Evolutionary conservation across 2,888 invertebrate genomes (phyloP), one percentile per base, ranked within the genome.

Genomic region (Eupithecia subfuscata): DNA sequence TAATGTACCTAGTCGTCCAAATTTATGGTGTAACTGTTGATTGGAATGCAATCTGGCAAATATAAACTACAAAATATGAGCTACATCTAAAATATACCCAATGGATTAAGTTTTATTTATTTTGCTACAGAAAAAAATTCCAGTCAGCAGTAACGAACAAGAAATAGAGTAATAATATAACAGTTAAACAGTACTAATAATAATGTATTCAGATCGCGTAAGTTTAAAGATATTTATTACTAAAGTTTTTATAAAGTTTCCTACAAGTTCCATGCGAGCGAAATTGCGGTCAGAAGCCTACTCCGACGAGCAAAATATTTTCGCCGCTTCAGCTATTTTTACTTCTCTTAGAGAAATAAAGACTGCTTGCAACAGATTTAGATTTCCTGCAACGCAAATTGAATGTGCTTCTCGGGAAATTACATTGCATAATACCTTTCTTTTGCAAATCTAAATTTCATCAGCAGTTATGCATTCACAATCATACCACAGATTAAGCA

Each of bases 321-420:
- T 60, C 60, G 22, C 25, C 60, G 25, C n/a, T 60, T 60, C 25
- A 25, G n/a, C 60, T 25, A 60, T 25, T 14, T 60, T 60, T 60
- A 12, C 6, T 25, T 60, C 60, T 60, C 60, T 60, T 25, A 14
- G 25, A 60, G 2, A 14, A 60, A 60, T 37, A 67, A 67, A 64
- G 18, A 18, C 34, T 67, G 18, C 37, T 52, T 69, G 45, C 69
- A 68, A 40, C 68, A 68, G 18, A 37, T 68, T 68, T 22, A 68
- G n/a, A 43, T 68, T 43, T 68, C 40, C 40, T 68, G 43, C 43
- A 68, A 68, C 40, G 25, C 43, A 68, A 68, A 68, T 68, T 68
- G 68, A 68, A 68, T 40, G 8, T 22, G 68, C 68, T 43, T 25
- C 68, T 40, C 22, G 40, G 22, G 25, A 25, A 68, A 68, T 68